Evolutionary conservation across 1,140 invertebrate genomes (phyloP), one percentile per base, ranked within the genome.

Genomic region (Caenorhabditis briggsae): DNA sequence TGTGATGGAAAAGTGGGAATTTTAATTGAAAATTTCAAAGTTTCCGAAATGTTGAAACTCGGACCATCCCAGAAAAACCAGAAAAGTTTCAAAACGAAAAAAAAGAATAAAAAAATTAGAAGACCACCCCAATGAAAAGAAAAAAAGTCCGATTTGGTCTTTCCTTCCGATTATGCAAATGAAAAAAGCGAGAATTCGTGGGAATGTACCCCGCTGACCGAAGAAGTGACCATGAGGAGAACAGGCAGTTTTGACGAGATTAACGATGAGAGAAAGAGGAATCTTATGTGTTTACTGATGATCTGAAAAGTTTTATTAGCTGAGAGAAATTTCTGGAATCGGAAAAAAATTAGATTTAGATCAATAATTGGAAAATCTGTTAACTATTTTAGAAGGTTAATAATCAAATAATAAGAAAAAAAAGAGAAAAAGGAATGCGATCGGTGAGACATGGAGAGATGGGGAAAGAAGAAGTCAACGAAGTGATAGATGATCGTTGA

Each of bases 121-220:
- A 78, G 33, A 43, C 48, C 16, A 58, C 50, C 50, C 33, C 33
- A 33, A 58, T n/a, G 2, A 23, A n/a, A 50, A 23, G 11, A 48
- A 78, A 50, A 20, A 78, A 50, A 14, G 16, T 53, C 46, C 50
- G 53, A 78, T 78, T 78, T 78, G 20, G 70, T 78, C 41, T 70
- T 70, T 18, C 33, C 41, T 50, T 23, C 43, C 70, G 70, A 78
- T 78, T 78, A 78, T 78, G 70, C 70, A 78, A 78, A 78, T 78
- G 70, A 78, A 78, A 59, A 70, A 78, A 78, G 70, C 46, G 70
- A 78, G 70, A 78, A 78, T 78, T 78, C 70, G 50, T 78, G 70
- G 70, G 70, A 78, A 78, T 78, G 20, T 78, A 50, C 70, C 70
- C 70, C 70, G 70, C 70, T 78, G 70, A 50, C 46, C 64, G 64